A percentile compares a stretch with the other conserved stretches of the same genome.
Conservation (phyloP, 2,797 vertebrate species). For the Lepilemur septentrionalis region DNA sequence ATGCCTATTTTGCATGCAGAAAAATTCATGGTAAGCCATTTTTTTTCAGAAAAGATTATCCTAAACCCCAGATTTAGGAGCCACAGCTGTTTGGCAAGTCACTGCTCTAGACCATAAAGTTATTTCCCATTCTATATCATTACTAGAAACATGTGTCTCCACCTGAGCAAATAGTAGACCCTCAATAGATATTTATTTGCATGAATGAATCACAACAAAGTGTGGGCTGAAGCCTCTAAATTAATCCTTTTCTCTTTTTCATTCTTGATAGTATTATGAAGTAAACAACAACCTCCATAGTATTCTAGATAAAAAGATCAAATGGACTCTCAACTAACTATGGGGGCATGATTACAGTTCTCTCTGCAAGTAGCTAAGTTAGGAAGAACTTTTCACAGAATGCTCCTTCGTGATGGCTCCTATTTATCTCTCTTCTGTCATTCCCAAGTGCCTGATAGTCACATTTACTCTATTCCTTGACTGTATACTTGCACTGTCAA, state of each 20-base stretch:
- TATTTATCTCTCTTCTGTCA: not conserved
- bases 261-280: not conserved
- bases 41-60: not conserved
- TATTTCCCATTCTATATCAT: not conserved
- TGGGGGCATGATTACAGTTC: not conserved
- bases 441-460: not conserved
- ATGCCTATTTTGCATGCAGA: not conserved
- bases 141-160: not conserved
- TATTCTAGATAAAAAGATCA: not conserved
- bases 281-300: not conserved
- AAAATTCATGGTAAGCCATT: not conserved
- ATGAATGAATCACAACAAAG: not conserved
- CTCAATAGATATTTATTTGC: not conserved
- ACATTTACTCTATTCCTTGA: not conserved
- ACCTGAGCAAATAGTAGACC: not conserved
- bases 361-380: not conserved
- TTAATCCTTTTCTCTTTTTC: not conserved
- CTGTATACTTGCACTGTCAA: not conserved
- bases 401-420: rapidly evolving
- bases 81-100: not conserved
- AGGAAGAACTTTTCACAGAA: not conserved
- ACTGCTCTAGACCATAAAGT: not conserved
- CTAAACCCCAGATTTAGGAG: not conserved
- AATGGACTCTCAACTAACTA: not conserved
- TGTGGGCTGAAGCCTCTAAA: not conserved